A percentile compares a stretch with the other conserved stretches of the same genome.
Evolutionary conservation across 2,113 vertebrate genomes (phyloP).

Genomic region (Cebidichthys violaceus): DNA sequence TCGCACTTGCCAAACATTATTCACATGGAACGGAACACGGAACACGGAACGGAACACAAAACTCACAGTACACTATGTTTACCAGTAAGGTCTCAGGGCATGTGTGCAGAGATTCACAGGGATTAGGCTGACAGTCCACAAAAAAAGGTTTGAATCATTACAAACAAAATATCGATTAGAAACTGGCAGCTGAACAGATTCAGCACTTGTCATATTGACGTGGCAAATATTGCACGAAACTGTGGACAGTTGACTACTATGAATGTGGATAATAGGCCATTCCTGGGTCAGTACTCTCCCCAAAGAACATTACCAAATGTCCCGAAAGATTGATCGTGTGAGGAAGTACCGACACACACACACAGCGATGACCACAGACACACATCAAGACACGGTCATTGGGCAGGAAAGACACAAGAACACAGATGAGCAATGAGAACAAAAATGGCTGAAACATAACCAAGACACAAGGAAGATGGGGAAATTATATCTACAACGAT

Average conservation of each 20-base stretch:
- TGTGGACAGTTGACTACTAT: background rate
- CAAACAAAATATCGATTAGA: constrained; percentile 9
- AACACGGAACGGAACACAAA: too few species aligned
- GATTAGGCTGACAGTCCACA: background rate
- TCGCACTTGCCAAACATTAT: background rate
- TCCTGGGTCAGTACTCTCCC: background rate
- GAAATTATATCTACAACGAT: background rate
- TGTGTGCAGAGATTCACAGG: background rate
- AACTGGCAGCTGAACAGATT: constrained; percentile 11
- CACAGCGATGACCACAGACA: background rate
- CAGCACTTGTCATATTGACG: background rate
- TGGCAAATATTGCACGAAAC: background rate
- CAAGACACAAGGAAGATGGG: background rate
- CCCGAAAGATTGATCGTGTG: background rate
- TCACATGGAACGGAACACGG: background rate
- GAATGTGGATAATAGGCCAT: background rate
- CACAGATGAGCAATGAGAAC: constrained; percentile 8
- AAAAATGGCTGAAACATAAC: background rate
- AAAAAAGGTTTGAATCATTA: background rate
- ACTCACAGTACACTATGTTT: background rate
- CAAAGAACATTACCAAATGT: constrained; percentile 9
- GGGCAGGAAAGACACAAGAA: constrained; percentile 2
- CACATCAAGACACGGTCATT: constrained; percentile 5
- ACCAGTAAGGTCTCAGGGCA: background rate
- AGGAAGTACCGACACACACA: background rate